Evolutionary conservation across 2,797 vertebrate genomes (phyloP).

Genomic region (Echeneis naucrates): DNA sequence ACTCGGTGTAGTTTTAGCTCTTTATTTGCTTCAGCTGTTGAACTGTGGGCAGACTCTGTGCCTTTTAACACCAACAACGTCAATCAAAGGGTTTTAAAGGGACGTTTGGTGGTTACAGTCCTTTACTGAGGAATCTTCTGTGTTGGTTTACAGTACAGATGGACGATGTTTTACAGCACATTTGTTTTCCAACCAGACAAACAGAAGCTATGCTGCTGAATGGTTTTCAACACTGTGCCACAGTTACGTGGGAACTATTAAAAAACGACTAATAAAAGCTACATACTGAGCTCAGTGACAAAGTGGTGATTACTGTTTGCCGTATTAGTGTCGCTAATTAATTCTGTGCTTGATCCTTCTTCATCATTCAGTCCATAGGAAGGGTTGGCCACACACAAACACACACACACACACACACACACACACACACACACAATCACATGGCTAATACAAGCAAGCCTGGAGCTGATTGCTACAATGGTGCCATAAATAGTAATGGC

Average conservation of each 20-base stretch:
- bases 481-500: slow-evolving; percentile 80
- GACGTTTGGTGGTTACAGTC: too few relatives aligned
- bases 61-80: neutral
- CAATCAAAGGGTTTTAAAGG: too few relatives aligned
- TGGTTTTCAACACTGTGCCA: neutral
- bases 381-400: slow-evolving; percentile 71
- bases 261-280: slow-evolving; percentile 13
- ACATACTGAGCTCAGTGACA: neutral
- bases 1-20: neutral
- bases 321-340: slow-evolving; percentile 37
- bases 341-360: slow-evolving; percentile 36
- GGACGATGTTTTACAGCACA: neutral
- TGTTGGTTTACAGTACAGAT: neutral
- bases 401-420: slow-evolving; percentile 20
- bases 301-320: slow-evolving; percentile 2
- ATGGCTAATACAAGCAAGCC: slow-evolving; percentile 53
- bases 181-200: neutral
- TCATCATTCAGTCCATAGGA: slow-evolving; percentile 24
- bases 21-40: neutral
- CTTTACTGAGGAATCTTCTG: neutral
- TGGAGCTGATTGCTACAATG: slow-evolving; percentile 72
- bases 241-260: neutral
- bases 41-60: neutral
- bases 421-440: slow-evolving; percentile 34
- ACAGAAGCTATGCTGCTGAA: neutral